Evolutionary conservation across 2,797 vertebrate genomes (phyloP), one percentile per base, ranked within the genome.

Genomic region (Chrysocyon brachyurus): DNA sequence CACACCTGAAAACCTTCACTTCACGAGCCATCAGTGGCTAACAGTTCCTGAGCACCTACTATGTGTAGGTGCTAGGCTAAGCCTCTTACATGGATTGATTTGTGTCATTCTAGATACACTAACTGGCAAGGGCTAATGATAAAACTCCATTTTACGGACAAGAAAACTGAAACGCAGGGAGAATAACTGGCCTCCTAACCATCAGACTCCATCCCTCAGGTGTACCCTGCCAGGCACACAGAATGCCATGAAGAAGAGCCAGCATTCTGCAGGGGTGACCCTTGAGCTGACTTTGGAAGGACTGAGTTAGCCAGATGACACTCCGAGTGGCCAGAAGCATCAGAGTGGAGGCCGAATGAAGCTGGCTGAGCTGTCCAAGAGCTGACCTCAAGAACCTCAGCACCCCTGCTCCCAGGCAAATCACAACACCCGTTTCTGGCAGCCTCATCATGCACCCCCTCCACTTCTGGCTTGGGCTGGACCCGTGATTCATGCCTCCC

Each of bases 351-450:
- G 46, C 52, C n/a, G 56, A 70, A 26, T 52, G 73, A 75, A 49
- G 15, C 11, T 52, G 36, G 54, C 19, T 1, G 1, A 5, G n/a
- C 66, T 63, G 31, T 73, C 3, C 0, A 5, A 31, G 28, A 17
- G 31, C n/a, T 24, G 15, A 16, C 73, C n/a, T 24, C n/a, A 12
- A 4, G 8, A 56, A 61, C 28, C 26, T 40, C 82, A 14, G 52
- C 12, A 21, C 2, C 19, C 31, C 57, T n/a, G 63, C 49, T 22
- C 33, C 10, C 12, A 4, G 59, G 56, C 9, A 17, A 46, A 59
- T 10, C 68, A 87, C 11, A 9, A 70, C 6, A 7, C 16, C n/a
- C 40, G 0, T 7, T 28, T 17, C 33, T 1, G 0, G 31, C 33
- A 49, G 83, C 56, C 54, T 63, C 4, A 0, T 26, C 31, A 40